Base-by-base conservation (phyloP, 2,113 vertebrate species). In the Chrysemys picta region DNA sequence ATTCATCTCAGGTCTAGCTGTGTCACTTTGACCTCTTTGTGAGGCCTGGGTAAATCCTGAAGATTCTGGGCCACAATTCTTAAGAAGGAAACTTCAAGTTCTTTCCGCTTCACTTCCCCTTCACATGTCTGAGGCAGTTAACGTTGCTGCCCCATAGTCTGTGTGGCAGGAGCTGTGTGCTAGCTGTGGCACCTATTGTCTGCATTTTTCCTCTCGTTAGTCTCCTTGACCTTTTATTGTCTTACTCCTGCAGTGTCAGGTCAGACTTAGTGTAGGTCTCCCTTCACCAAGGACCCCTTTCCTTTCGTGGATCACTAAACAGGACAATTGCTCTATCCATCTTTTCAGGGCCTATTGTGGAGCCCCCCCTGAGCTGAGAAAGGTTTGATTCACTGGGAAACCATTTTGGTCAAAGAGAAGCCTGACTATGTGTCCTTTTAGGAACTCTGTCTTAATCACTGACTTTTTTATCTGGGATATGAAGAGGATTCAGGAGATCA, bases 301-400 rank as follows among this genome's bases (percentile, higher is more conserved):
- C 97, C 98, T 97, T 99, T 99, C 96, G 97, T 96, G 98, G 98
- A 99, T 99, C 99, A 99, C 98, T 98, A 99, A 99, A 98, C 99
- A 98, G 98, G 98, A 99, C 98, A 99, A 98, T 98, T 98, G 98
- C 98, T 98, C 98, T 97, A 99, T 99, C 98, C 98, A 98, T 99
- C 99, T 99, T 98, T 98, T 98, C 98, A 97, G 97, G 97, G 98
- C 82, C 98, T 98, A 98, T 99, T 99, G 98, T 98, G 72, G 91
- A 97, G 94, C 98, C 98, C 97, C 94, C 98, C 98, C 98, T 97
- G 97, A 95, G 98, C 97, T 98, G 96, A 98, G 98, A 99, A 98
- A 98, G 97, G 96, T 97, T 98, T 97, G 98, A 98, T 98, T 99
- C 98, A 98, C 97, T 97, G 97, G 98, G 97, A 98, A 99, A 98